These are phyloP conservation scores for Elaphurus davidianus DNA, from an alignment of 2,113 vertebrate species.

Conservation along the genomic window DNA sequence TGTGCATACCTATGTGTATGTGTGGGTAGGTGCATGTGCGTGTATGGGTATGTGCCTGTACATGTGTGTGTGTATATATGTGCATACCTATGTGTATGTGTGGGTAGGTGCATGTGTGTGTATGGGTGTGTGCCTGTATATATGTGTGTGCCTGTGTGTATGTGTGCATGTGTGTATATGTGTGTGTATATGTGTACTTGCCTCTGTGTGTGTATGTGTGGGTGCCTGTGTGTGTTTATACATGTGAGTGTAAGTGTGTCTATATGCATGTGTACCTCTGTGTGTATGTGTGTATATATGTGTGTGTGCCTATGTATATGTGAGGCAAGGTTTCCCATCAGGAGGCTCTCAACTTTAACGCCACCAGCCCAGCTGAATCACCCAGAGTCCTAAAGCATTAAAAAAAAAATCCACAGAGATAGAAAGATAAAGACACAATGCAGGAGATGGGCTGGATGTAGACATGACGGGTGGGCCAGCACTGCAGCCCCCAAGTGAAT, in stretches of 20 bases:
- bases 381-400: neutral
- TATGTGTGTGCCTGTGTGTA: too few relatives aligned
- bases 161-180: neutral
- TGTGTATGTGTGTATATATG: neutral
- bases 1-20: too few relatives aligned
- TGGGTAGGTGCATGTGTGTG: too few relatives aligned
- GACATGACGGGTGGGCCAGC: fast-evolving
- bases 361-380: neutral
- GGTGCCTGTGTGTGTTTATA: neutral
- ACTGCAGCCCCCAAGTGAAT: neutral
- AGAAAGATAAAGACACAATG: neutral
- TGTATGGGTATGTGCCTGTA: too few relatives aligned
- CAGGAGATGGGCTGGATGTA: fast-evolving
- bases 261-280: neutral
- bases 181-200: too few relatives aligned
- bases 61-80: too few relatives aligned
- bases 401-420: neutral
- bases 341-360: neutral
- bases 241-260: neutral
- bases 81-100: too few relatives aligned
- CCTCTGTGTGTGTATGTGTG: neutral
- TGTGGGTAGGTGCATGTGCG: too few relatives aligned
- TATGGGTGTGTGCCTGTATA: too few relatives aligned
- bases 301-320: neutral
- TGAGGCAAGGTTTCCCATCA: neutral